phyloP scores from a whole-genome alignment of 2,113 vertebrate species.

The Heterocephalus glaber region DNA sequence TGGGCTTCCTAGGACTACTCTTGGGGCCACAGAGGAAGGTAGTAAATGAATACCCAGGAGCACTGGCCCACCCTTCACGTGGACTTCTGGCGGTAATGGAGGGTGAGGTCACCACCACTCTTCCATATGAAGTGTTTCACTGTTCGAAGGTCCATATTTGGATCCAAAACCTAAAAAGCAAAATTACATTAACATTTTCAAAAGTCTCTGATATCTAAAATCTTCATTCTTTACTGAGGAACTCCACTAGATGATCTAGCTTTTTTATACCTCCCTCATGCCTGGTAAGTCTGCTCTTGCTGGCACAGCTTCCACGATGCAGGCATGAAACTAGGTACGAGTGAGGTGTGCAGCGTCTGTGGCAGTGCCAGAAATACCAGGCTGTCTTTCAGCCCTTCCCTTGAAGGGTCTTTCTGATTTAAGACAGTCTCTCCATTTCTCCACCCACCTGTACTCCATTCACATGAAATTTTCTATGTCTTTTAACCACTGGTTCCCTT shows the following conservation, averaged over 20 bases:
- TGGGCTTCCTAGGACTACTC: constrained; percentile 85
- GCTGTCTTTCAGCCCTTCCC: background rate
- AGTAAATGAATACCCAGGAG: constrained; percentile 65
- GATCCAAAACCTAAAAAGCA: constrained; percentile 92
- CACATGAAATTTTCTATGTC: background rate
- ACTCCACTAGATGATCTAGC: background rate
- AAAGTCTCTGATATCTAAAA: background rate
- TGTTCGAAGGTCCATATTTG: constrained; percentile 99
- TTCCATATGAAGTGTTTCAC: constrained; percentile 98
- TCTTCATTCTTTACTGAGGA: background rate
- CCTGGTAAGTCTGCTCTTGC: background rate
- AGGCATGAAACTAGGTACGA: fast-evolving
- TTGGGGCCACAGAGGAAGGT: constrained; percentile 83
- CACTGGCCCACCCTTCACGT: constrained; percentile 84
- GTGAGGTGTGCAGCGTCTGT: background rate
- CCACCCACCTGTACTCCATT: background rate
- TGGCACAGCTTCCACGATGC: background rate
- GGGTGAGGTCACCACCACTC: constrained; percentile 97
- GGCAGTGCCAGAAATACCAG: background rate
- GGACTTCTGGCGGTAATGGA: constrained; percentile 96
- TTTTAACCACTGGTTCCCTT: background rate
- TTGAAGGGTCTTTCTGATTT: background rate
- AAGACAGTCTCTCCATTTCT: background rate
- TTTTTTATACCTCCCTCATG: background rate
- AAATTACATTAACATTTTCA: background rate